Base-by-base conservation (phyloP, 2,113 vertebrate genomes). In the Rhipidura dahli region DNA sequence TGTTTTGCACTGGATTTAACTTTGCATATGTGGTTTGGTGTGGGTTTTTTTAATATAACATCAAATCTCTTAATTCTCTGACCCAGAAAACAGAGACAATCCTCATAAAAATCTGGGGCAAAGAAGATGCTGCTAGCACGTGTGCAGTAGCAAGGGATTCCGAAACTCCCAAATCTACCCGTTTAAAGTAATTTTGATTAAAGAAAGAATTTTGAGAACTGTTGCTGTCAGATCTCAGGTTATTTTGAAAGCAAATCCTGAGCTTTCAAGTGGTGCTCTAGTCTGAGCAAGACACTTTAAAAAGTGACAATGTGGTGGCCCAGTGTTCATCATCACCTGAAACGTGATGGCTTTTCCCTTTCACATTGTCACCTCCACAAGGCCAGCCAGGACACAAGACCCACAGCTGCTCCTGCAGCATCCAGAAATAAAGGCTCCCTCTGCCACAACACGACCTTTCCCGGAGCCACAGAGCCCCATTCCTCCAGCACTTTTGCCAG, bases 61-160 rank as follows among this genome's bases (percentile, higher is more conserved):
- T 95, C 92, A 95, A 96, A 97, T 97, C 97, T 97, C 96, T 96
- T 97, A 97, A 97, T 96, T 97, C 97, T 97, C 84, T 97, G 97
- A 97, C 96, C 96, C 85, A 97, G 96, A 97, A 97, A 97, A 82
- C 85, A 63, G 81, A 97, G 87, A 96, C 91, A 97, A 97, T 95
- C 95, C 96, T 96, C 94, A 94, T 80, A 95, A 96, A 96, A 97
- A 96, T 93, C 96, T 90, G 78, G 96, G 96, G 95, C 92, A 92
- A 94, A 93, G 91, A 93, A 66, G 61, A 89, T 5, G 27, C 73
- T 92, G 87, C 87, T 91, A 49, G 90, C 76, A 87, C 15, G 22
- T 35, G 11, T 15, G 7, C 65, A 89, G 75, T 75, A 85, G 83
- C 71, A 76, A 93, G 84, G 91, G 84, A 77, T 90, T 68, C 93